Percentiles rank a stretch among this genome's conserved stretches.
Conservation (phyloP, 1,140 invertebrate species). For the Bursaphelenchus mucronatus region DNA sequence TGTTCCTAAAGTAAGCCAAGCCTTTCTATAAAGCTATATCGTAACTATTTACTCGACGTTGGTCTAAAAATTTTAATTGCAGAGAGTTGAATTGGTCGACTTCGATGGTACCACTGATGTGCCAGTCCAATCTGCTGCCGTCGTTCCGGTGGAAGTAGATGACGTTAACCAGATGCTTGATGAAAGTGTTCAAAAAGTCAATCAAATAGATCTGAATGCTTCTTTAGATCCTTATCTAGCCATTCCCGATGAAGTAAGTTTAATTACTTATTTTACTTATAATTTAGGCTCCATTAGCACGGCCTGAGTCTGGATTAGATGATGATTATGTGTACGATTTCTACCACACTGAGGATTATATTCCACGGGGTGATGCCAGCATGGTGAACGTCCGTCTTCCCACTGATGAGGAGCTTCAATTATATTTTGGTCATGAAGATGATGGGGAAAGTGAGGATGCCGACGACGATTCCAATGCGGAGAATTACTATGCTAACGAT, state of each 20-base stretch:
- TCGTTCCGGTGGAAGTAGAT: constrained; percentile 10
- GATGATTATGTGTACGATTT: constrained; percentile 43
- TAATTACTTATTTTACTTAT: constrained; percentile 6
- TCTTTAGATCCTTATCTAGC: constrained; percentile 23
- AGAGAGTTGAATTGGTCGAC: constrained; percentile 14
- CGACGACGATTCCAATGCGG: constrained; percentile 43
- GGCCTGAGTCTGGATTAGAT: constrained; percentile 19
- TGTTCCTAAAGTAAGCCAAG: not conserved
- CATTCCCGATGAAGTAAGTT: constrained; percentile 13
- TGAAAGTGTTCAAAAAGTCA: constrained; percentile 18
- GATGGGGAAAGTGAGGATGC: constrained; percentile 36
- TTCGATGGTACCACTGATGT: not conserved
- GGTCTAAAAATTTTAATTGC: not conserved
- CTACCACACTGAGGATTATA: constrained; percentile 19
- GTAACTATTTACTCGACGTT: too few species aligned
- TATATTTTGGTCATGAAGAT: constrained; percentile 23
- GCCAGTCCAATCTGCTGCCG: not conserved
- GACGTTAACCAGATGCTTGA: constrained; percentile 6
- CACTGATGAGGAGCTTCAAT: constrained; percentile 31
- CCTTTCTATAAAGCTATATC: not conserved
- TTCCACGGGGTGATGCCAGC: not conserved
- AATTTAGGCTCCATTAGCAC: constrained; percentile 21
- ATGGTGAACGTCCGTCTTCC: constrained; percentile 25
- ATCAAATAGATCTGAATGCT: constrained; percentile 27
- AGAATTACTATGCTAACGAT: constrained; percentile 50